Evolutionary conservation across 2,888 invertebrate species (phyloP), one percentile per base, ranked within the genome.

Genomic region (Zootermopsis nevadensis): DNA sequence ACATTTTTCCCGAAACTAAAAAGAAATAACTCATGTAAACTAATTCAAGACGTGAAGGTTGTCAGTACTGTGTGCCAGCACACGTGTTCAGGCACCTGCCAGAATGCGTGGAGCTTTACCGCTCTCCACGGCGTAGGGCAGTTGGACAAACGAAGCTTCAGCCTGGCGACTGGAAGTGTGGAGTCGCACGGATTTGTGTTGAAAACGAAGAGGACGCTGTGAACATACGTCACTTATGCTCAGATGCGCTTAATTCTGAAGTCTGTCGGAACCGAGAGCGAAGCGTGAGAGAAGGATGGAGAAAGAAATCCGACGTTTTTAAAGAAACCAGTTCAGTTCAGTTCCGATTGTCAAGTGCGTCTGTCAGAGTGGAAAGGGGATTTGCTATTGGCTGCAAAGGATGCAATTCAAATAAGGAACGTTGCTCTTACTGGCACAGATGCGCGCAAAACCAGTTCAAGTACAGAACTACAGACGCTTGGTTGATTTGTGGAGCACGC

Each of bases 331-430:
- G 69, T 31, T 8, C 33, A 19, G 66, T 33, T 33, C 33, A 33
- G 69, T 69, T 69, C 22, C 15, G 2, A 31, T 33, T 33, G 12
- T 69, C 69, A 69, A 33, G 33, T 3, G 69, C 7, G 15, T 69
- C 33, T 69, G 69, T 69, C 69, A 31, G 15, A 33, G 69, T 33
- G 33, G 31, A 69, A 22, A 69, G 33, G 33, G 33, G 33, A 27
- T 60, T 69, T 69, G 30, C 69, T 33, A 33, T 69, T 69, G 69
- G 33, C 33, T 33, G 69, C 4, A 30, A 33, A 24, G 69, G 69
- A 22, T 33, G 12, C 12, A 69, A 33, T 69, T 69, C 33, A 69
- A 69, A 69, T 33, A 69, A 69, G 69, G 69, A 69, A 33, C 69
- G 69, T 31, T 69, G 33, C 6, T 69, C 30, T 8, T n/a, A 67